Conservation (phyloP, 2,888 invertebrate genomes). For the Euplagia quadripunctaria region DNA sequence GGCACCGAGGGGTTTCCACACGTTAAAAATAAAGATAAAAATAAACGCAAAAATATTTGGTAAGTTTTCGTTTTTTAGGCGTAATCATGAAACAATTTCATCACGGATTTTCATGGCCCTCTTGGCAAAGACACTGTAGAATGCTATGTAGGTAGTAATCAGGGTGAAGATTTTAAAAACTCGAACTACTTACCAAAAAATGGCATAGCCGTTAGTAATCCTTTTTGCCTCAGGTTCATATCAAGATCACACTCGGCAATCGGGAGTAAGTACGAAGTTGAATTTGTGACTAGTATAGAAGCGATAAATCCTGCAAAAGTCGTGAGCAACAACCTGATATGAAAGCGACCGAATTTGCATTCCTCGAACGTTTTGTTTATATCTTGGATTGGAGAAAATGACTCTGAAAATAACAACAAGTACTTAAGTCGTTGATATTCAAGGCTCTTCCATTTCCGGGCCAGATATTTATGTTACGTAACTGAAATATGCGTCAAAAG, state of each 20-base stretch:
- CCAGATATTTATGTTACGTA: background rate
- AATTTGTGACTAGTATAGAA: conserved; percentile 61
- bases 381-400: conserved; percentile 65
- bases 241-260: conserved; percentile 73
- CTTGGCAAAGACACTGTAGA: no score
- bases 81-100: no score
- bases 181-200: conserved; percentile 64
- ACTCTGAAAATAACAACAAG: conserved; percentile 14
- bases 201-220: conserved; percentile 69
- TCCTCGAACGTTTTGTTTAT: conserved; percentile 66
- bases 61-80: no score
- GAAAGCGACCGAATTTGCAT: conserved; percentile 73
- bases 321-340: conserved; percentile 62
- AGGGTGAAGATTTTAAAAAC: background rate
- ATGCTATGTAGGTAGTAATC: no score
- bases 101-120: no score
- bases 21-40: no score
- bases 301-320: conserved; percentile 59
- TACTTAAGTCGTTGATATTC: background rate
- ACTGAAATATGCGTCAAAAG: background rate
- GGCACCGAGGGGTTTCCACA: no score
- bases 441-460: background rate
- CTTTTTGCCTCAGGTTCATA: conserved; percentile 72
- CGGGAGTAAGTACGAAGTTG: conserved; percentile 69
- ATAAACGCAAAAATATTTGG: no score